phyloP scores from a whole-genome alignment of 2,888 invertebrate species.

The Meghimatium bilineatum region DNA sequence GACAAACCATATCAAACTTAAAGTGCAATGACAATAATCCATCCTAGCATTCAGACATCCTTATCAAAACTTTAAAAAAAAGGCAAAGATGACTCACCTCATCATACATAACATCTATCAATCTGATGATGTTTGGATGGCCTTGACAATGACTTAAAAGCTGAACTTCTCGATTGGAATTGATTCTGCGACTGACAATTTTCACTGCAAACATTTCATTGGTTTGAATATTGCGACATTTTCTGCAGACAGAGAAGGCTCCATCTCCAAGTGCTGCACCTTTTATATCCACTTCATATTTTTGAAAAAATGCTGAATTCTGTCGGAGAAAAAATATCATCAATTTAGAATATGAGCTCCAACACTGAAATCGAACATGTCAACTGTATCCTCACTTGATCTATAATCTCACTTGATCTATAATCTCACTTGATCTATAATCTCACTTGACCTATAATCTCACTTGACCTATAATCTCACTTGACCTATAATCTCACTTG shows the following conservation, averaged over 20 bases:
- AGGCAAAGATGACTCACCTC: conserved; percentile 79
- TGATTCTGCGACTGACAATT: conserved; percentile 84
- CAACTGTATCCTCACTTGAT: no score
- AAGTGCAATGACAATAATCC: no score
- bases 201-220: conserved; percentile 91
- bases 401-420: no score
- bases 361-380: no score
- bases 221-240: conserved; percentile 86
- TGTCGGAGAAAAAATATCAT: conserved; percentile 76
- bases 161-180: conserved; percentile 86
- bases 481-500: no score
- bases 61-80: no score
- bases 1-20: no score
- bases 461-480: no score
- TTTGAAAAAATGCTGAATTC: conserved; percentile 91
- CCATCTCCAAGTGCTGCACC: conserved; percentile 88
- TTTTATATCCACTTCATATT: conserved; percentile 85
- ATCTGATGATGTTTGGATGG: conserved; percentile 89
- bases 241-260: conserved; percentile 88
- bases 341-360: no score
- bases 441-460: no score
- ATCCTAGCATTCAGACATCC: no score
- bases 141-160: conserved; percentile 90
- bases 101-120: conserved; percentile 90
- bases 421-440: no score